Conservation (phyloP, 2,113 vertebrate genomes). For the Semnornis frantzii region DNA sequence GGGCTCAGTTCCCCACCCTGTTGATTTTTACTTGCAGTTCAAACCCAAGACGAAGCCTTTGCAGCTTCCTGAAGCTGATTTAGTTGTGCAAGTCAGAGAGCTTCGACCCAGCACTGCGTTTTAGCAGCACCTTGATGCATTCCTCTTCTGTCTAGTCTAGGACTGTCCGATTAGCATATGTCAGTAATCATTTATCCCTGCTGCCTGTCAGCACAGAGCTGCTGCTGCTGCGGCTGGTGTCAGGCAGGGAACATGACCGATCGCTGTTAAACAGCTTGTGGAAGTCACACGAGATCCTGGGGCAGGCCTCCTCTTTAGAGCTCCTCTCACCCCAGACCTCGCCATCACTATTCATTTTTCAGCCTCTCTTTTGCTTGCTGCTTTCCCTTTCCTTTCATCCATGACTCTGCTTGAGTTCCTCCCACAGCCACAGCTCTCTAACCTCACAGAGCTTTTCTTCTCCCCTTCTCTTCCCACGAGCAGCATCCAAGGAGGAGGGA, state of each 20-base stretch:
- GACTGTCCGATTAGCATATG: constrained; percentile 72
- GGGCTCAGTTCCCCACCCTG: not conserved
- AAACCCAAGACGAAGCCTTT: not conserved
- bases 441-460: not conserved
- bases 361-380: not conserved
- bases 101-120: not conserved
- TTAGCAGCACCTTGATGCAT: constrained; percentile 36
- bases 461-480: not conserved
- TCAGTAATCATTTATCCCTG: constrained; percentile 70
- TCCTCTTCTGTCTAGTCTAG: constrained; percentile 46
- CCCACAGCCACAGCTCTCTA: not conserved
- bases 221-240: constrained; percentile 36
- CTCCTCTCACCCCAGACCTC: constrained; percentile 44
- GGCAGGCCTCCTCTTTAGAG: constrained; percentile 48
- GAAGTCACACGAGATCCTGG: constrained; percentile 80
- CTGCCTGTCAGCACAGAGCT: constrained; percentile 55
- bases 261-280: constrained; percentile 73
- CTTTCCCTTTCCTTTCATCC: constrained; percentile 12
- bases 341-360: constrained; percentile 44
- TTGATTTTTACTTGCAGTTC: not conserved
- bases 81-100: constrained; percentile 51
- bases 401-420: not conserved
- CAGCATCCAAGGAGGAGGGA: not conserved
- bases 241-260: constrained; percentile 68
- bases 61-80: constrained; percentile 59